Conservation (phyloP, 2,888 invertebrate genomes). For the Eudemis profundana region DNA sequence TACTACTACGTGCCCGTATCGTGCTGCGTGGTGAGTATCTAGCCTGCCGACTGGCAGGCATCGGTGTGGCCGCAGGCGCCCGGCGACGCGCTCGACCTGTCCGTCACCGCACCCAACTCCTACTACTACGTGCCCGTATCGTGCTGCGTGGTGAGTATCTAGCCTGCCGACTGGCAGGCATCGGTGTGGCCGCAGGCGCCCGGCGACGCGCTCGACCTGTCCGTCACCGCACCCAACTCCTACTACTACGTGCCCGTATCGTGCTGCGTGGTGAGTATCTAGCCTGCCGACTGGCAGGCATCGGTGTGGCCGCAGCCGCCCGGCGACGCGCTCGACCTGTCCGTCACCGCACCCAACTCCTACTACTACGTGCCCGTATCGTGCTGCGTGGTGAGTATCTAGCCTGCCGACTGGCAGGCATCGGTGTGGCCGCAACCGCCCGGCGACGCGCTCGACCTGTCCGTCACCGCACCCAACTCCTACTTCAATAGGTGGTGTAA, state of each 20-base stretch:
- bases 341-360: too few relatives aligned
- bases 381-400: not conserved
- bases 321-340: not conserved
- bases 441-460: not conserved
- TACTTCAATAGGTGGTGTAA: too few relatives aligned
- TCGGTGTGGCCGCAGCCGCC: not conserved
- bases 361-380: not conserved
- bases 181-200: not conserved
- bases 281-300: too few relatives aligned
- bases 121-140: slow-evolving; percentile 8
- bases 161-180: too few relatives aligned
- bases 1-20: slow-evolving; percentile 8
- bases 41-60: too few relatives aligned
- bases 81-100: slow-evolving; percentile 5
- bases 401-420: too few relatives aligned
- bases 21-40: slow-evolving; percentile 10
- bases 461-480: too few relatives aligned
- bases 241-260: slow-evolving; percentile 8
- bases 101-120: not conserved
- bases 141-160: slow-evolving; percentile 10
- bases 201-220: slow-evolving; percentile 5
- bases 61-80: not conserved
- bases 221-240: not conserved
- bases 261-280: slow-evolving; percentile 10
- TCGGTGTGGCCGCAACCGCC: not conserved